Evolutionary conservation across 1,140 invertebrate species (phyloP).

Genomic region (Gryllus bimaculatus): DNA sequence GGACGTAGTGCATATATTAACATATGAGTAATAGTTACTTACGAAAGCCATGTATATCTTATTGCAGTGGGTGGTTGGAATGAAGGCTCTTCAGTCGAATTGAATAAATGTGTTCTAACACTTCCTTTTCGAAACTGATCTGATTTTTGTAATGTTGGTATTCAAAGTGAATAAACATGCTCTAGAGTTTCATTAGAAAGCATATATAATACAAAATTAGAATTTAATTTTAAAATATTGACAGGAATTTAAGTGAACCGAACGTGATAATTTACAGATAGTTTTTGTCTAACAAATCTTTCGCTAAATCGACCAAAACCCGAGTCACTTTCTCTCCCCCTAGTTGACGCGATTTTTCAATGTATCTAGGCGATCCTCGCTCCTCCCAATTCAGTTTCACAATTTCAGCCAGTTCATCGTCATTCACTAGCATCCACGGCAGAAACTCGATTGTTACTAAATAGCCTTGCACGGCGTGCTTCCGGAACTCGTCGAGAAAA

Average conservation of each 20-base stretch:
- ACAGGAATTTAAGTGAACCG: neutral
- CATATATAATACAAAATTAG: too few relatives aligned
- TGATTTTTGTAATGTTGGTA: too few relatives aligned
- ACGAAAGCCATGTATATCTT: too few relatives aligned
- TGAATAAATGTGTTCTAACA: too few relatives aligned
- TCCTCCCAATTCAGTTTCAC: neutral
- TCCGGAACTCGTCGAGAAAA: conserved; percentile 6
- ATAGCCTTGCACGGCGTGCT: neutral
- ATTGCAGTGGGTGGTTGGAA: too few relatives aligned
- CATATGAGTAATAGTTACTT: too few relatives aligned
- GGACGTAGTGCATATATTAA: too few relatives aligned
- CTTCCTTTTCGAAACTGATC: too few relatives aligned
- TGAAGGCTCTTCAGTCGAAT: too few relatives aligned
- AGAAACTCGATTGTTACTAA: conserved; percentile 3
- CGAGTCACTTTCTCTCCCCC: neutral
- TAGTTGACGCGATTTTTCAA: neutral
- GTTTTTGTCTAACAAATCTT: neutral
- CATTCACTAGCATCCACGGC: neutral
- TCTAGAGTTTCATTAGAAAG: too few relatives aligned
- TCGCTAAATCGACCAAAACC: neutral
- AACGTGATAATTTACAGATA: neutral
- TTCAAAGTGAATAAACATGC: too few relatives aligned
- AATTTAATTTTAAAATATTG: too few relatives aligned
- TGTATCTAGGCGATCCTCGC: neutral
- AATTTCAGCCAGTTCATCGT: neutral